Conservation (phyloP, 2,113 vertebrate genomes). For the Halichoerus grypus region DNA sequence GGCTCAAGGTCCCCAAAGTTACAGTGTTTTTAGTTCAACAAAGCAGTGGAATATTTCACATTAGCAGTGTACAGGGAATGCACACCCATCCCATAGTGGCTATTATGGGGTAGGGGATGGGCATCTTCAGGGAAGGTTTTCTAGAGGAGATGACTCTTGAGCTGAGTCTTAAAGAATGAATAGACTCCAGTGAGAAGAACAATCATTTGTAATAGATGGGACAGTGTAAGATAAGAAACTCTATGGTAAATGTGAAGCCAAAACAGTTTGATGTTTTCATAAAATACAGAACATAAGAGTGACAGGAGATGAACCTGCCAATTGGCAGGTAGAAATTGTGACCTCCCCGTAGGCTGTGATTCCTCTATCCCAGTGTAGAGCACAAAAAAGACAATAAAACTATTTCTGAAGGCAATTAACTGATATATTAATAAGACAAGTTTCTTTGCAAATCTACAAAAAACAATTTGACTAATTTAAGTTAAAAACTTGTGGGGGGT, state of each 20-base stretch:
- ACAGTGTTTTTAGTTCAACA: neutral
- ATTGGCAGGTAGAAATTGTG: neutral
- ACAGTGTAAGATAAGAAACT: neutral
- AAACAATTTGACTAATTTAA: neutral
- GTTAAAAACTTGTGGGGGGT: neutral
- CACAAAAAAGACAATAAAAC: neutral
- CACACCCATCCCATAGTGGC: fast-evolving
- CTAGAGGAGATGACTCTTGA: neutral
- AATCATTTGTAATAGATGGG: neutral
- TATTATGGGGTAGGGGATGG: fast-evolving
- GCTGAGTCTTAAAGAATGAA: neutral
- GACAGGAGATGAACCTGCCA: neutral
- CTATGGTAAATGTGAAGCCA: neutral
- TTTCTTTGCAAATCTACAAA: neutral
- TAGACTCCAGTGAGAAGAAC: neutral
- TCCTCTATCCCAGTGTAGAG: neutral
- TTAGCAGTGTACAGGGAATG: neutral
- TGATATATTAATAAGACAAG: neutral
- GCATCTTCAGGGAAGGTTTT: neutral
- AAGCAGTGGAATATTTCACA: neutral
- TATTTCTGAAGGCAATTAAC: neutral
- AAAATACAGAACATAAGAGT: neutral
- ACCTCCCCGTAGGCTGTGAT: neutral
- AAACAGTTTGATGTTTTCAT: neutral
- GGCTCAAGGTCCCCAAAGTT: neutral